Percentiles rank a stretch among this genome's conserved stretches.
Evolutionary conservation across 2,113 vertebrate genomes (phyloP).

Genomic region (Laterallus jamaicensis): DNA sequence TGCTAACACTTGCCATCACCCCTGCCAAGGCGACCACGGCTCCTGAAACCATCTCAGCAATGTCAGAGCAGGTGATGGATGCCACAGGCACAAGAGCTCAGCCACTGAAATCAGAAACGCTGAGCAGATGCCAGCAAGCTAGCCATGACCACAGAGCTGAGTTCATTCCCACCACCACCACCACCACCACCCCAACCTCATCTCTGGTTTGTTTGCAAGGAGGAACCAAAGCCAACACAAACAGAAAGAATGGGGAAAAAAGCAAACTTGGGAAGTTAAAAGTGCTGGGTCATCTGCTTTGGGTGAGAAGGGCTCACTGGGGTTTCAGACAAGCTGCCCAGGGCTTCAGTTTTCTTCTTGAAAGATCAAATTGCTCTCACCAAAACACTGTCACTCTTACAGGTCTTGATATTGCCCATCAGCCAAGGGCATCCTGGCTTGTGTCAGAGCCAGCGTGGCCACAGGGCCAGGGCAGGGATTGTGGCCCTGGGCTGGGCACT

Average conservation of each 20-base stretch:
- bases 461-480: too few species aligned
- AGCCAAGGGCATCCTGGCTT: too few species aligned
- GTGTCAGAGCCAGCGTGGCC: too few species aligned
- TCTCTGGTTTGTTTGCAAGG: neutral
- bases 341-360: neutral
- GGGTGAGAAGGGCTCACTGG: neutral
- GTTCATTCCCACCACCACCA: neutral
- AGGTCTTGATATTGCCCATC: neutral
- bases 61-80: neutral
- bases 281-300: neutral
- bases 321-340: neutral
- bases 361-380: neutral
- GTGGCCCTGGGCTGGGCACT: too few species aligned
- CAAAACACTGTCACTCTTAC: neutral
- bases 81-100: neutral
- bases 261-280: neutral
- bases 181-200: neutral
- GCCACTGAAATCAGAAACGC: neutral
- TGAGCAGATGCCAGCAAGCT: neutral
- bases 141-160: neutral
- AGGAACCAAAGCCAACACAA: neutral
- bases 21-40: rapidly evolving
- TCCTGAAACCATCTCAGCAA: neutral
- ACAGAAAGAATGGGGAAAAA: neutral
- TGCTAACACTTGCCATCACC: neutral